Evolutionary conservation across 2,113 vertebrate genomes (phyloP).

Genomic region (Ciconia stormi): DNA sequence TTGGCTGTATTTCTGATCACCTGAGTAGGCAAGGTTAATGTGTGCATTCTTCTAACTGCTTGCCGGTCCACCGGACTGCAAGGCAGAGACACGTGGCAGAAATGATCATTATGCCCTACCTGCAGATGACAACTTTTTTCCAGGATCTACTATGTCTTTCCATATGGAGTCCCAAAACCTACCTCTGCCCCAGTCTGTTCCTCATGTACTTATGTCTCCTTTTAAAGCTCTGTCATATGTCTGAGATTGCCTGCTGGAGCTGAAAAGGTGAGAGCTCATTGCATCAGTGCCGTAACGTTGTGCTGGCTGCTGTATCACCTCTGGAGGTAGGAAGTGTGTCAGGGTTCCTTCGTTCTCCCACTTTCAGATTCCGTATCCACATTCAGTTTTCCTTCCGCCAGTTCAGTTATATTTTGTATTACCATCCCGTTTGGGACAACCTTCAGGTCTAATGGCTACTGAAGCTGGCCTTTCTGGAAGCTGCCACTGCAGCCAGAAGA

Average conservation of each 20-base stretch:
- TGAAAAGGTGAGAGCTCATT: not conserved
- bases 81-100: not conserved
- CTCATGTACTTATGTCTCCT: not conserved
- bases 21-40: no score
- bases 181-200: not conserved
- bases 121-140: not conserved
- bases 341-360: not conserved
- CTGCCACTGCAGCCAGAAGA: not conserved
- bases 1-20: not conserved
- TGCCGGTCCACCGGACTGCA: not conserved
- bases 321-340: not conserved
- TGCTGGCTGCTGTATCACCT: not conserved
- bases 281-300: rapidly evolving
- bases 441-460: not conserved
- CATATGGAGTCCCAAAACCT: not conserved
- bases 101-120: not conserved
- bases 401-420: not conserved
- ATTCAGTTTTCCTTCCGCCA: not conserved
- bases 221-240: not conserved
- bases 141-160: not conserved
- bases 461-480: not conserved
- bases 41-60: not conserved
- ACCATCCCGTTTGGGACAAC: not conserved
- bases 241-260: not conserved
- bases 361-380: not conserved